These are phyloP conservation scores for Chrysemys picta DNA, from an alignment of 2,113 vertebrate genomes.

Conservation along the genomic window DNA sequence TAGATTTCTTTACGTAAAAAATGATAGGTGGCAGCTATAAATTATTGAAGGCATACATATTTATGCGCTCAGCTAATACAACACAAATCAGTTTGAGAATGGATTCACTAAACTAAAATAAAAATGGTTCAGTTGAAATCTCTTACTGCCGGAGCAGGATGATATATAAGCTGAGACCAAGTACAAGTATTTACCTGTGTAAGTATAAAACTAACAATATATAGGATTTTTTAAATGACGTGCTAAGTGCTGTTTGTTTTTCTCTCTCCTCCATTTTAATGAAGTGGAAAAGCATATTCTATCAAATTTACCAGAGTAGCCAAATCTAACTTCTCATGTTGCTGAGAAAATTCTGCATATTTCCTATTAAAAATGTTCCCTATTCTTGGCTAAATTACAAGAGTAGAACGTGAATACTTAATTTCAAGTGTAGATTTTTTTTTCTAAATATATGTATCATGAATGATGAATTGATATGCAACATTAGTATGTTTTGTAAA, in stretches of 20 bases:
- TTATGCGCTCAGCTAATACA: neutral
- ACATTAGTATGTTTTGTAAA: neutral
- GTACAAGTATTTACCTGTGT: conserved; percentile 25
- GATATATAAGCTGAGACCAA: conserved; percentile 24
- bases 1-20: conserved; percentile 4
- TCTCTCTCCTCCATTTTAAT: neutral
- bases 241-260: neutral
- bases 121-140: neutral
- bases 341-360: neutral
- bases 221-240: neutral
- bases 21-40: neutral
- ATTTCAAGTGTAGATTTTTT: neutral
- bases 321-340: neutral
- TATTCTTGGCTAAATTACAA: neutral
- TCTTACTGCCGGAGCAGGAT: conserved; percentile 10
- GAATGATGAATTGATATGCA: neutral
- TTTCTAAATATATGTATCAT: neutral
- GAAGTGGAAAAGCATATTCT: neutral
- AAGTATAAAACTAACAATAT: conserved; percentile 25
- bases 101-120: neutral
- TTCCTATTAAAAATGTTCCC: neutral
- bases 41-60: neutral
- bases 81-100: neutral
- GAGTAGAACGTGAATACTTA: neutral
- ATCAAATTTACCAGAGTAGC: neutral